Percentiles rank a stretch among this genome's conserved stretches.
These are phyloP conservation scores for Pyxicephalus adspersus DNA, from an alignment of 2,113 vertebrate genomes.

Conservation along the genomic window DNA sequence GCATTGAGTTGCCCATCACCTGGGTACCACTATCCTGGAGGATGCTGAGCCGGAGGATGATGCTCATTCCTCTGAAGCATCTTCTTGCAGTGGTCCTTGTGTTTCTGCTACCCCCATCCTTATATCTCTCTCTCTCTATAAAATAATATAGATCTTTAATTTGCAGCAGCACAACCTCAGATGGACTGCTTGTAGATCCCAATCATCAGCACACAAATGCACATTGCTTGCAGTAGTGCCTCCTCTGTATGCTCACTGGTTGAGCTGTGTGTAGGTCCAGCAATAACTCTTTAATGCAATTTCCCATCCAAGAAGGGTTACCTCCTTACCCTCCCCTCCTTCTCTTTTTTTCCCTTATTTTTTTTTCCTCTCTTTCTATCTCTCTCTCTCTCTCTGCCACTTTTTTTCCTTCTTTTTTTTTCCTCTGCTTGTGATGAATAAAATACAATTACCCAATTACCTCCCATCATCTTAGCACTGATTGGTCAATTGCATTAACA, in stretches of 20 bases:
- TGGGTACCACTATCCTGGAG: conserved; percentile 17
- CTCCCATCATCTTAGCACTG: conserved; percentile 80
- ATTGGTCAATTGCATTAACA: conserved; percentile 85
- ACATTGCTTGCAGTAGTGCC: conserved; percentile 37
- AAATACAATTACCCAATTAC: conserved; percentile 86
- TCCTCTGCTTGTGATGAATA: conserved; percentile 76
- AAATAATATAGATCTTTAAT: background rate
- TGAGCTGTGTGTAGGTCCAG: conserved; percentile 17
- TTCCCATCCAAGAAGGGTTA: conserved; percentile 38
- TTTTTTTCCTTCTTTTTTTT: conserved; percentile 58
- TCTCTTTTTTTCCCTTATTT: conserved; percentile 61
- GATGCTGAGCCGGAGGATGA: conserved; percentile 15
- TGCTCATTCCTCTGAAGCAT: conserved; percentile 1
- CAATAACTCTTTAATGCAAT: conserved; percentile 53
- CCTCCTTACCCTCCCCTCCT: conserved; percentile 60
- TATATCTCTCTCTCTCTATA: too few relatives aligned
- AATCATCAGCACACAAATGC: conserved; percentile 20
- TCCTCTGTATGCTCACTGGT: conserved; percentile 7
- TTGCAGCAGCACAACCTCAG: conserved; percentile 24
- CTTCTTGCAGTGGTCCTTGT: conserved; percentile 3
- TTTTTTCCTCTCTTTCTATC: background rate
- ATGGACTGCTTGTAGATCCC: conserved; percentile 4
- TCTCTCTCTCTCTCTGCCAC: background rate
- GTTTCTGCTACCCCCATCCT: background rate
- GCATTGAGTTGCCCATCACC: background rate